Percentiles rank a stretch among this genome's conserved stretches.
Conservation (phyloP, 2,888 invertebrate genomes). For the Chrysolina americana region DNA sequence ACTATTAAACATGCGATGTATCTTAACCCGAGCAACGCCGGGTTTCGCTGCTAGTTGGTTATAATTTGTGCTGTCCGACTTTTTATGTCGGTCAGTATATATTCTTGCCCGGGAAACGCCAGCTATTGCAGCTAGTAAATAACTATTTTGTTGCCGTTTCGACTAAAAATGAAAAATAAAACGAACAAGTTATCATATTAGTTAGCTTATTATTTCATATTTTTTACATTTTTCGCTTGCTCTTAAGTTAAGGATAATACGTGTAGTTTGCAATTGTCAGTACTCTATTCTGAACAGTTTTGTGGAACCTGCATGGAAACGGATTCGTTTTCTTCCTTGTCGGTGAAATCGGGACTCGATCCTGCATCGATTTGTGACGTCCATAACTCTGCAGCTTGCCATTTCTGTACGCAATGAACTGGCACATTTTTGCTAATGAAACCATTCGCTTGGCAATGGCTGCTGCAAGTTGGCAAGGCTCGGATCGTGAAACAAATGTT, state of each 20-base stretch:
- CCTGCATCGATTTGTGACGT: conserved; percentile 69
- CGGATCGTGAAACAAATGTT: conserved; percentile 76
- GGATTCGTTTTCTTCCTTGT: conserved; percentile 65
- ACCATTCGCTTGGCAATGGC: conserved; percentile 62
- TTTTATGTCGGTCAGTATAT: too few species aligned
- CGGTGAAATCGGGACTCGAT: conserved; percentile 70
- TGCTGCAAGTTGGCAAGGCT: conserved; percentile 73
- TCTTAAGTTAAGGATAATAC: conserved; percentile 31
- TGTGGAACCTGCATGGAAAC: conserved; percentile 65
- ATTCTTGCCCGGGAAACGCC: too few species aligned
- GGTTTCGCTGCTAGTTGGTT: too few species aligned
- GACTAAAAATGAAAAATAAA: background rate
- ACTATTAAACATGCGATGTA: too few species aligned
- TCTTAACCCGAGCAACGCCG: too few species aligned
- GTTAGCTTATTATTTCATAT: conserved; percentile 27
- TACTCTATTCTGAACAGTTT: conserved; percentile 33
- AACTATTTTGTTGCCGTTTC: too few species aligned
- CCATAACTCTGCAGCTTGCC: conserved; percentile 60
- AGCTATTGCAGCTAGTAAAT: too few species aligned
- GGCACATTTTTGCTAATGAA: conserved; percentile 68
- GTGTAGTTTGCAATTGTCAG: conserved; percentile 21
- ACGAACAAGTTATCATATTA: background rate
- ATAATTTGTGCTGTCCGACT: too few species aligned
- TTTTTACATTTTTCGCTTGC: conserved; percentile 42
- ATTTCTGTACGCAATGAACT: conserved; percentile 68